Evolutionary conservation across 2,113 vertebrate species (phyloP).

Genomic region (Gymnobelideus leadbeateri): DNA sequence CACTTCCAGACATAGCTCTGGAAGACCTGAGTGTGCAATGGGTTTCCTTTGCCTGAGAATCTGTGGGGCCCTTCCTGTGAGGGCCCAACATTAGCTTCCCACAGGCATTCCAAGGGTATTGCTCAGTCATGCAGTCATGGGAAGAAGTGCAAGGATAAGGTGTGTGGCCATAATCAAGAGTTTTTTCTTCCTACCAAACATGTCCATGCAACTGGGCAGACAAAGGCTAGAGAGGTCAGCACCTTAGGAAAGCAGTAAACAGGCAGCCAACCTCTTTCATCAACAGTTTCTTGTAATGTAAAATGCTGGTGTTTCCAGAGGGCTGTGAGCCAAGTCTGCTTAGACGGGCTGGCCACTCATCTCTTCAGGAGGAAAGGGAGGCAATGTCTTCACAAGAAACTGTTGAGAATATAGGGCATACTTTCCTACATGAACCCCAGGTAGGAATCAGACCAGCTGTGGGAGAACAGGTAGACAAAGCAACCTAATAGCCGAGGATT

Average conservation of each 20-base stretch:
- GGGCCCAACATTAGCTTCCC: neutral
- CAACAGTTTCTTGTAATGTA: neutral
- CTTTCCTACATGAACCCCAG: constrained; percentile 1
- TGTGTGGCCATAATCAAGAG: neutral
- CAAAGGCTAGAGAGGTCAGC: neutral
- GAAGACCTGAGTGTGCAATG: neutral
- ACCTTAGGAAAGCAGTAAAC: neutral
- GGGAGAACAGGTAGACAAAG: neutral
- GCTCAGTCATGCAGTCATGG: neutral
- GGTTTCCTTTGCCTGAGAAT: neutral
- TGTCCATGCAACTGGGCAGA: neutral
- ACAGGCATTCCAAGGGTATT: neutral
- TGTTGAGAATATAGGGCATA: neutral
- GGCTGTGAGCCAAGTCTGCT: neutral
- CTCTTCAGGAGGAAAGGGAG: neutral
- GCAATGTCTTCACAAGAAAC: neutral
- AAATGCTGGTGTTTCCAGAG: neutral
- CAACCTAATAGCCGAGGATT: too few species aligned
- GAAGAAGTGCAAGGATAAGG: neutral
- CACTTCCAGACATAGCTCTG: neutral
- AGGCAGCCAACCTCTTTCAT: neutral
- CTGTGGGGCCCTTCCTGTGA: neutral
- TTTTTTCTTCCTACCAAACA: neutral
- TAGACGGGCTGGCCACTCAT: neutral
- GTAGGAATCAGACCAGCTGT: neutral